These are phyloP conservation scores for Linnaemya vulpina DNA, from an alignment of 2,888 invertebrate genomes.

Conservation along the genomic window DNA sequence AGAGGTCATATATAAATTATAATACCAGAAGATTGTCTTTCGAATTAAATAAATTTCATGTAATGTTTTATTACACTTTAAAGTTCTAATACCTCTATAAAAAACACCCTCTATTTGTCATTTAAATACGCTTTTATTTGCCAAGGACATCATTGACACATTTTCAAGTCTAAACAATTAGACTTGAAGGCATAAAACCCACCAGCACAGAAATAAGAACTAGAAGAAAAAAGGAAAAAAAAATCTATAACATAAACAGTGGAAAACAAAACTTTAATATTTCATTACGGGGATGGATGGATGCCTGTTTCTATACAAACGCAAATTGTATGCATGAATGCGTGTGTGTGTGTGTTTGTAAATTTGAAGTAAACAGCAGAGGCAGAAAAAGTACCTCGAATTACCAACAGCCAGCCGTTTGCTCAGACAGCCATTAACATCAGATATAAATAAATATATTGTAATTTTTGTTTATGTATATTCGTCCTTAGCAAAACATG, in stretches of 20 bases:
- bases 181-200: constrained; percentile 21
- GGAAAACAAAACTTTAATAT: constrained; percentile 11
- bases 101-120: too few relatives aligned
- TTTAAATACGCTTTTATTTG: constrained; percentile 36
- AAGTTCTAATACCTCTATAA: too few relatives aligned
- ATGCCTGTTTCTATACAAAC: constrained; percentile 2
- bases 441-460: constrained; percentile 2
- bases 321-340: neutral
- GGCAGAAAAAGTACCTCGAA: constrained; percentile 24
- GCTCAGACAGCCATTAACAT: constrained; percentile 1
- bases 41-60: too few relatives aligned
- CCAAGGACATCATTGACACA: constrained; percentile 67
- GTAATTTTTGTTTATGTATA: constrained; percentile 17
- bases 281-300: constrained; percentile 8
- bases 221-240: neutral
- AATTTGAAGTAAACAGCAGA: neutral
- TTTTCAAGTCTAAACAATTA: constrained; percentile 47
- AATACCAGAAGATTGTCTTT: too few relatives aligned
- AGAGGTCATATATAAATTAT: too few relatives aligned
- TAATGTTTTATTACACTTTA: too few relatives aligned
- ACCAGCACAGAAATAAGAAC: neutral
- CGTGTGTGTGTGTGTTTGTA: neutral
- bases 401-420: constrained; percentile 44
- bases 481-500: neutral
- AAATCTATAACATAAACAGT: neutral